These are phyloP conservation scores for Dasyornis broadbenti DNA, from an alignment of 2,113 vertebrate species.

Conservation along the genomic window DNA sequence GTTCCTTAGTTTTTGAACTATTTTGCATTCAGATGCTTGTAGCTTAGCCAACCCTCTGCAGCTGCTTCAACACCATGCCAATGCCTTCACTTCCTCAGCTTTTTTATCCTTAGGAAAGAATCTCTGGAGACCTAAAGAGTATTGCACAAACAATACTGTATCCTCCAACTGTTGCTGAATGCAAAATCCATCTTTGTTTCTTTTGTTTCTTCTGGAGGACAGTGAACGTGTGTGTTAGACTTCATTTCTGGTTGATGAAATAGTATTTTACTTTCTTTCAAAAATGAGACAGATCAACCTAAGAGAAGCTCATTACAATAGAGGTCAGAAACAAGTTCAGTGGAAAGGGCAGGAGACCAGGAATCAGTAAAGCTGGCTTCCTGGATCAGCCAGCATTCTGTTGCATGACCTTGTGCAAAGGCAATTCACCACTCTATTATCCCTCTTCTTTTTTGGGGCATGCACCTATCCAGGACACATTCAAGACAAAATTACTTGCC, in stretches of 20 bases:
- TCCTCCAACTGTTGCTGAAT: slow-evolving; percentile 21
- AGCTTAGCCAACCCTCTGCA: slow-evolving; percentile 30
- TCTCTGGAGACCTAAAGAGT: slow-evolving; percentile 9
- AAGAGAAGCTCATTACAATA: background rate
- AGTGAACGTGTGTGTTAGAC: background rate
- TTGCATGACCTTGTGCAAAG: background rate
- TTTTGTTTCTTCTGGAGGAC: slow-evolving; percentile 15
- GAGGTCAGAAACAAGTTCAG: slow-evolving; percentile 3
- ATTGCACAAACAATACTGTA: slow-evolving; percentile 10
- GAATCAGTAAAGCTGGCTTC: background rate
- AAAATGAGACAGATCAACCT: background rate
- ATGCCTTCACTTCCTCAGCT: slow-evolving; percentile 25
- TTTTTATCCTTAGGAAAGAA: background rate
- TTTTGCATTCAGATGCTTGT: slow-evolving; percentile 12
- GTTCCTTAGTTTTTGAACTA: background rate
- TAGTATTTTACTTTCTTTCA: background rate
- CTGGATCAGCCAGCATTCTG: background rate
- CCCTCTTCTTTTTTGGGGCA: background rate
- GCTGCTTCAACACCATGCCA: slow-evolving; percentile 24
- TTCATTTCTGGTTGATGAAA: background rate
- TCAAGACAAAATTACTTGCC: background rate
- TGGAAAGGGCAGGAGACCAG: background rate
- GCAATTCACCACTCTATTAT: background rate
- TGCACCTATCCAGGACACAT: background rate
- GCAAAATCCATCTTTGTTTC: background rate